Conservation (phyloP, 2,797 vertebrate genomes). For the Uromys caudimaculatus region DNA sequence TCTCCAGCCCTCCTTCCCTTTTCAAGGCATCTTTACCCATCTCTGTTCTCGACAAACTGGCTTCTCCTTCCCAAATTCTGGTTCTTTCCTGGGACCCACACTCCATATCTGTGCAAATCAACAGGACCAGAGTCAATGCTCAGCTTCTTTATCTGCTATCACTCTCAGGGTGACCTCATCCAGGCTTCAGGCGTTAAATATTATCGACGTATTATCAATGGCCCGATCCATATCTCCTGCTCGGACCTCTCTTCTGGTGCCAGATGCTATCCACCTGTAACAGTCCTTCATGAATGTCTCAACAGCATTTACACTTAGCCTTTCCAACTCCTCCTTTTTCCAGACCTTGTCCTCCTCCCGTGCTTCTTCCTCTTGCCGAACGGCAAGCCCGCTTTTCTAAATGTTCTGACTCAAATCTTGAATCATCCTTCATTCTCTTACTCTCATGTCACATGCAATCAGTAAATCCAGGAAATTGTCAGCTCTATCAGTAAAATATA, state of each 20-base stretch:
- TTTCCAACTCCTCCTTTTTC: background rate
- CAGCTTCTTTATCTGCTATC: background rate
- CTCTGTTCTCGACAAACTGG: background rate
- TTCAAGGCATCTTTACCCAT: background rate
- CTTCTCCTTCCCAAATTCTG: background rate
- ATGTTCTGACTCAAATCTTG: background rate
- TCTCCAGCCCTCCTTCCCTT: background rate
- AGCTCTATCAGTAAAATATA: background rate
- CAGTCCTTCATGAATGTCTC: background rate
- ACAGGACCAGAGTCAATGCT: background rate
- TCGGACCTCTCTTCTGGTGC: background rate
- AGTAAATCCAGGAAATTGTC: background rate
- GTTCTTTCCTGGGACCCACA: background rate
- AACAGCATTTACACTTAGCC: background rate
- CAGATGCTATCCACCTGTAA: background rate
- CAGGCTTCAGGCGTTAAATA: background rate
- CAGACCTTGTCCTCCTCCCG: background rate
- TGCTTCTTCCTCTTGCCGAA: background rate
- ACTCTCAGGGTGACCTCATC: background rate
- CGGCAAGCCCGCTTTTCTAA: slow-evolving; percentile 29
- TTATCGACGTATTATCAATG: background rate
- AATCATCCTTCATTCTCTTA: slow-evolving; percentile 9
- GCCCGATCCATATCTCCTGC: background rate
- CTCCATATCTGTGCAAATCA: background rate
- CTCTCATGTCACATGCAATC: background rate